These are phyloP conservation scores for Tachysurus vachellii DNA, from an alignment of 2,113 vertebrate species.

Conservation along the genomic window DNA sequence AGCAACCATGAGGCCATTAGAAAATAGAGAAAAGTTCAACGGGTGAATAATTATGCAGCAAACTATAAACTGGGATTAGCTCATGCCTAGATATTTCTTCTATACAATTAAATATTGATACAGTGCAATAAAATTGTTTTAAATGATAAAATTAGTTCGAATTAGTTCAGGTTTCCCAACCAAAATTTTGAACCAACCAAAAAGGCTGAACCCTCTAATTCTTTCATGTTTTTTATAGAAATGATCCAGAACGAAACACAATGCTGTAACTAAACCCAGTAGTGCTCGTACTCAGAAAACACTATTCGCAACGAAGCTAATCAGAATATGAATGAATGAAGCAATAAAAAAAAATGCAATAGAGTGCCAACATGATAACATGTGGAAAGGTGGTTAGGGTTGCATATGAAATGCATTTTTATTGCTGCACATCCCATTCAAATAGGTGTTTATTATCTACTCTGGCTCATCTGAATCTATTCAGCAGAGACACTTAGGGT, in stretches of 20 bases:
- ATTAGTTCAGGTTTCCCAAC: not conserved
- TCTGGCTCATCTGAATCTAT: slow-evolving; percentile 30
- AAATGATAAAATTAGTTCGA: not conserved
- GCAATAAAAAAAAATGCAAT: slow-evolving; percentile 13
- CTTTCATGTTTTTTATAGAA: not conserved
- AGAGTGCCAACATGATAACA: not conserved
- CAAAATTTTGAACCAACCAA: not conserved
- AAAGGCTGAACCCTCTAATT: not conserved
- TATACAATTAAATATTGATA: not conserved
- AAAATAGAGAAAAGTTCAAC: not conserved
- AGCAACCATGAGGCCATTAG: not conserved
- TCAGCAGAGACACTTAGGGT: slow-evolving; percentile 2
- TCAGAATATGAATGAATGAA: slow-evolving; percentile 1
- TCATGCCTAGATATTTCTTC: not conserved
- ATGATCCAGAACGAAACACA: not conserved
- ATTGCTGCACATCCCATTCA: slow-evolving; percentile 3
- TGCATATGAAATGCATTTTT: slow-evolving; percentile 19
- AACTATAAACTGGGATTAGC: not conserved
- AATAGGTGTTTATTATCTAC: slow-evolving; percentile 39
- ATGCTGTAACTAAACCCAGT: not conserved
- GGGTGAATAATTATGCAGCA: not conserved
- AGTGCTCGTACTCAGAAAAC: not conserved
- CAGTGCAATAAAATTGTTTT: not conserved
- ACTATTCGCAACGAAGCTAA: not conserved
- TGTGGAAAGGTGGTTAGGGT: not conserved